phyloP scores from a whole-genome alignment of 2,113 vertebrate species.

The Eurystomus gularis region DNA sequence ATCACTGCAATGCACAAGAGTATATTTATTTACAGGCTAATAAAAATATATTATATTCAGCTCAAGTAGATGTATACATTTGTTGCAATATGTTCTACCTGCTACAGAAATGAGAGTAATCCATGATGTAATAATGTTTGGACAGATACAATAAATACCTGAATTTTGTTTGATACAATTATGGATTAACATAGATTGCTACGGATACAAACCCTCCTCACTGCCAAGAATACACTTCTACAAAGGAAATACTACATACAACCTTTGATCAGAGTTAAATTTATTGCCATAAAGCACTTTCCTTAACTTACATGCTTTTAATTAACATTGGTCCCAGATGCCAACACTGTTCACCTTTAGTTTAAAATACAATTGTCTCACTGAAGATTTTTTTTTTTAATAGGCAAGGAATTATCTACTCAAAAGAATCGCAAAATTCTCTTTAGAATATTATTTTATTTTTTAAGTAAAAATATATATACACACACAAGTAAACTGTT shows the following conservation, averaged over 20 bases:
- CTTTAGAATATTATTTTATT: constrained; percentile 34
- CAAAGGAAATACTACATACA: constrained; percentile 48
- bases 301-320: constrained; percentile 45
- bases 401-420: constrained; percentile 9
- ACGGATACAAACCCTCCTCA: not conserved
- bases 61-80: constrained; percentile 42
- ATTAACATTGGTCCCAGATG: constrained; percentile 31
- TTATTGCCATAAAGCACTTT: constrained; percentile 39
- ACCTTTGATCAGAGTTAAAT: constrained; percentile 35
- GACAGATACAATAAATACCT: constrained; percentile 49
- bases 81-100: constrained; percentile 44
- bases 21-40: constrained; percentile 72
- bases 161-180: constrained; percentile 15
- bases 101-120: constrained; percentile 4
- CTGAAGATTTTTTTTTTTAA: not conserved
- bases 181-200: not conserved
- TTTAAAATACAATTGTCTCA: constrained; percentile 12
- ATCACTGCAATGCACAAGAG: constrained; percentile 58
- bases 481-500: constrained; percentile 30
- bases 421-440: not conserved
- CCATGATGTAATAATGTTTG: not conserved
- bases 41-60: constrained; percentile 68
- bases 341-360: not conserved
- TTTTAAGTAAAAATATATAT: constrained; percentile 58
- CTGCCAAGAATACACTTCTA: constrained; percentile 10